These are phyloP conservation scores for Antheraea mylitta DNA, from an alignment of 1,140 invertebrate species.

Conservation along the genomic window DNA sequence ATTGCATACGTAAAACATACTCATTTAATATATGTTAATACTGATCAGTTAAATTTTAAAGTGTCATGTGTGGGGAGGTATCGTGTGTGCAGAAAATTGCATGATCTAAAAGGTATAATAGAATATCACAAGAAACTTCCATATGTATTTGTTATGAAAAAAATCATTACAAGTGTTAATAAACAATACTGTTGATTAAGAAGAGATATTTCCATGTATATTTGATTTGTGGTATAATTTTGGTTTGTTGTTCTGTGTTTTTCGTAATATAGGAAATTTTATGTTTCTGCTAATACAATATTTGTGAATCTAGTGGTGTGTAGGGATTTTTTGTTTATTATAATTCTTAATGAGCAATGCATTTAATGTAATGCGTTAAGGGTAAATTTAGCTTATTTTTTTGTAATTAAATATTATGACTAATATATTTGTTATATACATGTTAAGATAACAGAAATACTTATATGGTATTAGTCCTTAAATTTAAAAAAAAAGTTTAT, in stretches of 20 bases:
- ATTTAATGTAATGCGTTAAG: no score
- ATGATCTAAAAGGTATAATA: no score
- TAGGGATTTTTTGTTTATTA: slow-evolving; percentile 1
- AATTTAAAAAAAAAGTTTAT: no score
- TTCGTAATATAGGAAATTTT: not conserved
- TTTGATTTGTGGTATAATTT: not conserved
- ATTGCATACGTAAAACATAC: not conserved
- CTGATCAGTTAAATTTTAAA: not conserved
- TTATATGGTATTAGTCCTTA: no score
- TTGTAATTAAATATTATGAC: no score
- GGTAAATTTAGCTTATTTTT: no score
- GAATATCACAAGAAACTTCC: no score
- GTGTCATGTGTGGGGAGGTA: not conserved
- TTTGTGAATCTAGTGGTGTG: not conserved
- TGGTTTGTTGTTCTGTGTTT: not conserved
- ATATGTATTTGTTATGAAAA: no score
- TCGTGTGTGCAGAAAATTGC: not conserved
- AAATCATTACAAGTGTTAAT: not conserved
- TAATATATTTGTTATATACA: no score
- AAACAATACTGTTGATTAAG: not conserved
- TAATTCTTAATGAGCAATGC: not conserved
- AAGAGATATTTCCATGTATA: slow-evolving; percentile 7
- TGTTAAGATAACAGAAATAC: no score
- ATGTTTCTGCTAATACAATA: not conserved
- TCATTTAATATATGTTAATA: not conserved